Base-by-base conservation (phyloP, 2,113 vertebrate species). In the Stomatorhinus ivindoensis region DNA sequence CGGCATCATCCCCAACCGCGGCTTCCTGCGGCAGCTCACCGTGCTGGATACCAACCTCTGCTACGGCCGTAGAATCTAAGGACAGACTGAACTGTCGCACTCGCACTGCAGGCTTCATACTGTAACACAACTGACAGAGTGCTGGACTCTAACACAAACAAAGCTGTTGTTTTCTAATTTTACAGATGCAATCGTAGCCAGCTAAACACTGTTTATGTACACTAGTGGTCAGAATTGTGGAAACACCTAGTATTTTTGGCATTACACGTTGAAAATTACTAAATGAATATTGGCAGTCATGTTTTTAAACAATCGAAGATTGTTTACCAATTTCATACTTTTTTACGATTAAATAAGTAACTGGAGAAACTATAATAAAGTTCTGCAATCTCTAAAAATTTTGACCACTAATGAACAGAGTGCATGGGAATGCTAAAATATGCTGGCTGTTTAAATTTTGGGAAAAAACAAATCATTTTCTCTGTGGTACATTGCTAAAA, bases 21-120 rank as follows among this genome's bases (percentile, higher is more conserved):
- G 96, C 7, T 96, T 96, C 91, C 94, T 97, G 39, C 89, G 95
- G 35, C 96, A 97, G 88, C 95, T 96, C 42, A 93, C 94, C 61
- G 90, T 92, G 69, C 95, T 96, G 61, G 93, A 96, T 6, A 10
- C 89, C 31, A 89, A 92, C 89, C 92, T 96, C 15, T 94, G 94
- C 69, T 93, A 94, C 11, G 58, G 46, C n/a, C 91, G 91, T 89
- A 51, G 65, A 42, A 87, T 42, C 65, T 90, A 58, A 76, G 44
- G 39, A 3, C 44, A 46, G 35, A 17, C 13, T 9, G n/a, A 4
- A 2, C 47, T 47, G 27, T 55, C 5, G 5, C 53, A 55, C 19
- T 55, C 19, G 19, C 19, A 55, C 19, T 55, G 19, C 17, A 55
- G 0, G 53, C 19, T 21, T 55, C 53, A 0, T 24, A 55, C 19